Percentiles rank a stretch among this genome's conserved stretches.
Conservation (phyloP, 23 tunicate genomes). For the Styela clava region DNA sequence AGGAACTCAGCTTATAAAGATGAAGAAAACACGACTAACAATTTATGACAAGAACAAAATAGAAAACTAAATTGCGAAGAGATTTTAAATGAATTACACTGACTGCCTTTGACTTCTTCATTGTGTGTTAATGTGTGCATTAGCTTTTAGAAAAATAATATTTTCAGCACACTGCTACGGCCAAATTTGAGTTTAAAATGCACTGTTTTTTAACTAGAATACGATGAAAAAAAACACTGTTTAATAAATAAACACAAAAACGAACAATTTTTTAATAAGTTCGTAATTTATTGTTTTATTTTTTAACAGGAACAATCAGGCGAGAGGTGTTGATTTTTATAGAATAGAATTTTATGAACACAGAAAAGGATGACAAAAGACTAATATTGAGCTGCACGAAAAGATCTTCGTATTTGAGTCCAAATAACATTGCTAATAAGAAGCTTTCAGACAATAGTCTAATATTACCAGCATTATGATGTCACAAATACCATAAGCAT, state of each 20-base stretch:
- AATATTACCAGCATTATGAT: too few species aligned
- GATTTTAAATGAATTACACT: neutral
- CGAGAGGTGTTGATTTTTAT: too few species aligned
- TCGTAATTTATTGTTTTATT: neutral
- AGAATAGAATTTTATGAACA: too few species aligned
- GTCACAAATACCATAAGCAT: too few species aligned
- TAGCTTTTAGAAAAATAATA: neutral
- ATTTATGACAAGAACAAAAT: neutral
- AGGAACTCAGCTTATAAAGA: constrained; percentile 6
- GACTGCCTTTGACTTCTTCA: neutral
- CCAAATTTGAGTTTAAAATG: neutral
- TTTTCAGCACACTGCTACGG: neutral
- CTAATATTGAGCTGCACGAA: too few species aligned
- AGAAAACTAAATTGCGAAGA: neutral
- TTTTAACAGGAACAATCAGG: neutral
- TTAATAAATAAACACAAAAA: too few species aligned
- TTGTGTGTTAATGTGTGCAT: neutral
- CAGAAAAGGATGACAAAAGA: too few species aligned
- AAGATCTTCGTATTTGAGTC: too few species aligned
- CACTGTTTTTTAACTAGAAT: neutral
- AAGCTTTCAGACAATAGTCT: too few species aligned
- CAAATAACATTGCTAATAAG: too few species aligned
- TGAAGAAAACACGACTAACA: neutral
- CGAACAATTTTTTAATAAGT: neutral
- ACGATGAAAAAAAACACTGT: neutral